Conservation (phyloP, 1,140 invertebrate genomes). For the Aphelenchoides fujianensis region DNA sequence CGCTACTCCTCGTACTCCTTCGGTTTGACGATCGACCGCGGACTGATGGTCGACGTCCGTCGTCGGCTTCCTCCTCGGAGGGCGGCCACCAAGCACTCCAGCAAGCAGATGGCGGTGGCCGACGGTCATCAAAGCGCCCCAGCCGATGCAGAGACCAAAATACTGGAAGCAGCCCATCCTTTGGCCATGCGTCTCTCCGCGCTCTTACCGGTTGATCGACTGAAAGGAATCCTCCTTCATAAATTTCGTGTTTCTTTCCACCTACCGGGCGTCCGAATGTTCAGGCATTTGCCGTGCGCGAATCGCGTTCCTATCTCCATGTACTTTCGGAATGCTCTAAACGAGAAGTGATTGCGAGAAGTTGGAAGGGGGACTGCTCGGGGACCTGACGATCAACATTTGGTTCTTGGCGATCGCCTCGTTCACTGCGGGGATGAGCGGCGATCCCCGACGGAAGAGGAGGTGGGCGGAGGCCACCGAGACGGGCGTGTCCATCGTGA, state of each 20-base stretch:
- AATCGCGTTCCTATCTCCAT: neutral
- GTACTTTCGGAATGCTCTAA: conserved; percentile 12
- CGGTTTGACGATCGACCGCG: too few relatives aligned
- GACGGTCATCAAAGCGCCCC: neutral
- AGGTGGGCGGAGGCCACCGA: neutral
- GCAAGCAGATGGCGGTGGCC: neutral
- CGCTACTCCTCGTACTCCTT: too few relatives aligned
- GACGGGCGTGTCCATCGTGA: neutral
- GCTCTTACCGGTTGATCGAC: too few relatives aligned
- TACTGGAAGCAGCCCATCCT: too few relatives aligned
- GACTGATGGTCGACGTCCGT: too few relatives aligned
- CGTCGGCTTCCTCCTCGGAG: too few relatives aligned
- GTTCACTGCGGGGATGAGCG: neutral
- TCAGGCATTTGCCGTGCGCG: neutral
- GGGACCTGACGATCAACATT: neutral
- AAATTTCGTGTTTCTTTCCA: too few relatives aligned
- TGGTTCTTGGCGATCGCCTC: conserved; percentile 7
- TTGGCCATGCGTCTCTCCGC: too few relatives aligned
- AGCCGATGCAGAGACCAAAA: neutral
- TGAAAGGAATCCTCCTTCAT: too few relatives aligned
- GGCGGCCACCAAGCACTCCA: neutral
- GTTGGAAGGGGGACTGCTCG: too few relatives aligned
- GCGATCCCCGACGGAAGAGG: neutral
- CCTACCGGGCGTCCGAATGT: neutral
- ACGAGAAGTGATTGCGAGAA: too few relatives aligned